Evolutionary conservation across 2,113 vertebrate species (phyloP).

Genomic region (Xenopus tropicalis): DNA sequence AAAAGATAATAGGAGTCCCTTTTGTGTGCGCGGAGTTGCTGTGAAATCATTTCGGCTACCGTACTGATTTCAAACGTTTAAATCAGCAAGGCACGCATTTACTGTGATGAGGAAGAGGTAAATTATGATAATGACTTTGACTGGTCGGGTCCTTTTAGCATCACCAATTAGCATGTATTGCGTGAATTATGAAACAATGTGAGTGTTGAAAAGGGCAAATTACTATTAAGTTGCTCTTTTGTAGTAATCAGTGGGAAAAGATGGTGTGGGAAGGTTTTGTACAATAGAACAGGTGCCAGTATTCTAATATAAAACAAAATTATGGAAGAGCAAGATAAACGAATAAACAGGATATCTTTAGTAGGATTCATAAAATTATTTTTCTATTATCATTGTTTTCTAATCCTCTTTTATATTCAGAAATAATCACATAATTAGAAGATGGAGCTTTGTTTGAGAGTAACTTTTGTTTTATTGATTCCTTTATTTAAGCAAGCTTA

Average conservation of each 20-base stretch:
- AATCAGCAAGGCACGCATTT: slow-evolving; percentile 62
- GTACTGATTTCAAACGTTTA: slow-evolving; percentile 21
- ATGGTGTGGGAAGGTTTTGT: not conserved
- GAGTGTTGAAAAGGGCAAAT: slow-evolving; percentile 61
- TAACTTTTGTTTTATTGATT: no score
- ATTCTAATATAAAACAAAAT: not conserved
- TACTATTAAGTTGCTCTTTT: slow-evolving; percentile 65
- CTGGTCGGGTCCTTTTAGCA: slow-evolving; percentile 69
- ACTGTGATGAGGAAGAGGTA: slow-evolving; percentile 66
- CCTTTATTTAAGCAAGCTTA: no score
- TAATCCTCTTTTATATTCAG: no score
- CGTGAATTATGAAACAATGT: slow-evolving; percentile 75
- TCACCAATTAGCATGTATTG: slow-evolving; percentile 80
- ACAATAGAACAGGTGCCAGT: not conserved
- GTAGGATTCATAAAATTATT: no score
- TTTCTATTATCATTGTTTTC: no score
- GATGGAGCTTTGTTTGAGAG: no score
- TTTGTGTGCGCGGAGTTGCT: not conserved
- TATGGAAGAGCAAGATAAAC: not conserved
- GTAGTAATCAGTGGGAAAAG: slow-evolving; percentile 22
- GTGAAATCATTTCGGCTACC: slow-evolving; percentile 6
- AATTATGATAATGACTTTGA: slow-evolving; percentile 72
- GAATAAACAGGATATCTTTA: no score
- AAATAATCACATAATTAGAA: no score
- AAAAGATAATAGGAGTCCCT: slow-evolving; percentile 6